A percentile compares a stretch with the other conserved stretches of the same genome.
Evolutionary conservation across 23 tunicate species (phyloP).

Genomic region (Diplosoma virens): DNA sequence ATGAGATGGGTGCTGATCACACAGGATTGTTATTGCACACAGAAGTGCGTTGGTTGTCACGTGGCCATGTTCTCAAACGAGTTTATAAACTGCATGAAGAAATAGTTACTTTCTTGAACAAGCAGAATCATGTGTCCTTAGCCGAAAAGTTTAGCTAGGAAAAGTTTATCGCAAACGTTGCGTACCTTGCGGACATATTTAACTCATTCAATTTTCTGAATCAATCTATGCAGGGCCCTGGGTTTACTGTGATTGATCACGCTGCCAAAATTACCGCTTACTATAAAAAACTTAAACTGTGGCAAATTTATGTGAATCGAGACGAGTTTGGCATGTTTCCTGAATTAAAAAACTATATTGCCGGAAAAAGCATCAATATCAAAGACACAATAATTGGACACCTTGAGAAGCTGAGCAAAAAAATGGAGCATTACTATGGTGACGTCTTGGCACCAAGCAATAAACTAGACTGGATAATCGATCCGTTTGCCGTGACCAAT

Average conservation of each 20-base stretch:
- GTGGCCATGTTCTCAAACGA: conserved; percentile 40
- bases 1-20: conserved; percentile 53
- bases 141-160: conserved; percentile 41
- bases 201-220: conserved; percentile 39
- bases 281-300: conserved; percentile 26
- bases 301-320: conserved; percentile 26
- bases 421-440: conserved; percentile 13
- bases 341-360: conserved; percentile 17
- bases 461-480: conserved; percentile 43
- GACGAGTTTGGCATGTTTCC: conserved; percentile 21
- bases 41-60: conserved; percentile 50
- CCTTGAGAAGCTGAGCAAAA: conserved; percentile 20
- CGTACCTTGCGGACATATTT: conserved; percentile 53
- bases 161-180: conserved; percentile 48
- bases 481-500: conserved; percentile 34
- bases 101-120: conserved; percentile 42
- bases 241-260: conserved; percentile 45
- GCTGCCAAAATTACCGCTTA: conserved; percentile 43
- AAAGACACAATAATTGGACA: conserved; percentile 22
- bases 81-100: conserved; percentile 48
- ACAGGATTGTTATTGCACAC: conserved; percentile 44
- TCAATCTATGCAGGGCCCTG: conserved; percentile 47
- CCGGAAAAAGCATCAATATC: neutral
- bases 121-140: conserved; percentile 40
- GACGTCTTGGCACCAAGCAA: conserved; percentile 4